Evolutionary conservation across 2,888 invertebrate species (phyloP).

Genomic region (Saturnia pavonia): DNA sequence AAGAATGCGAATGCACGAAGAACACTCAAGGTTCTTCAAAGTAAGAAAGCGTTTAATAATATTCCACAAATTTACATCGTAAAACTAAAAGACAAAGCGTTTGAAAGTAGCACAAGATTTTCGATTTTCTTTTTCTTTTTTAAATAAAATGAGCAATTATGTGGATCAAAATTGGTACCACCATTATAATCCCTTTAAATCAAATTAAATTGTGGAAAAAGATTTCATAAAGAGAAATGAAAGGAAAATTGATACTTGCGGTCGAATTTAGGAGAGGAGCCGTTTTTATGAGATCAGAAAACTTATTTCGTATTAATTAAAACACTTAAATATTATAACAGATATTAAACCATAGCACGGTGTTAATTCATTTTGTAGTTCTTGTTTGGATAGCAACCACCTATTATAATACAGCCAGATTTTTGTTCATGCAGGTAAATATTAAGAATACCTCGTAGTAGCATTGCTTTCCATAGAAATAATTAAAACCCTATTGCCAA

Average conservation of each 20-base stretch:
- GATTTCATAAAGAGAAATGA: constrained; percentile 32
- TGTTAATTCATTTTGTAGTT: too few species aligned
- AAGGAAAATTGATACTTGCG: constrained; percentile 24
- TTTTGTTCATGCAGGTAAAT: too few species aligned
- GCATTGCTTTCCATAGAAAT: too few species aligned
- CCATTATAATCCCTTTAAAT: constrained; percentile 36
- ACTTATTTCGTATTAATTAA: too few species aligned
- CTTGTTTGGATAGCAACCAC: too few species aligned
- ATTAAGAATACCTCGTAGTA: too few species aligned
- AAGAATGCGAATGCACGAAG: not conserved
- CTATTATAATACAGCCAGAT: too few species aligned
- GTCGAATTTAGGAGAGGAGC: constrained; percentile 1
- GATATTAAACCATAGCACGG: too few species aligned
- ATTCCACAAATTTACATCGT: not conserved
- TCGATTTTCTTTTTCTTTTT: not conserved
- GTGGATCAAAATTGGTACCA: constrained; percentile 31
- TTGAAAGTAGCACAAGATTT: not conserved
- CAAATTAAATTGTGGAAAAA: constrained; percentile 38
- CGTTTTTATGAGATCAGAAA: too few species aligned
- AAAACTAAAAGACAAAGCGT: not conserved
- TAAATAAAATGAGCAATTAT: constrained; percentile 23
- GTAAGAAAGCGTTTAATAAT: constrained; percentile 7
- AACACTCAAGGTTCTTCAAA: not conserved
- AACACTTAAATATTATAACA: too few species aligned
- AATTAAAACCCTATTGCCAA: too few species aligned